A percentile compares a stretch with the other conserved stretches of the same genome.
These are phyloP conservation scores for Lonchura striata DNA, from an alignment of 2,113 vertebrate species.

Conservation along the genomic window DNA sequence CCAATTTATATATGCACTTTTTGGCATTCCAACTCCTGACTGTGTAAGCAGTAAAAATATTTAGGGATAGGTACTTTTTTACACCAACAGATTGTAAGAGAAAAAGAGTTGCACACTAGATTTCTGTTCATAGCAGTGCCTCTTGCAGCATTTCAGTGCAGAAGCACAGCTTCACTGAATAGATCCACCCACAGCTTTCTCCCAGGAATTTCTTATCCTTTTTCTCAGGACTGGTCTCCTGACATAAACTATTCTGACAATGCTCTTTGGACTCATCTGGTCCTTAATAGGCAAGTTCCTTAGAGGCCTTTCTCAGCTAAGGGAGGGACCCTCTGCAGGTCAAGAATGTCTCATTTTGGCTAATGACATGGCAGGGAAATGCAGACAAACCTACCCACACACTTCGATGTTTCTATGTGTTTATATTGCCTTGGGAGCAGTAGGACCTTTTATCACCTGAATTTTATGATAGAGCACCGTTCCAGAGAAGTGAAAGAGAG, in stretches of 20 bases:
- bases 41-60: background rate
- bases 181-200: background rate
- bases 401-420: background rate
- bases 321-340: background rate
- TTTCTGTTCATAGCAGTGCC: background rate
- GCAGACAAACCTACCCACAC: background rate
- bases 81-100: background rate
- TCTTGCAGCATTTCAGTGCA: background rate
- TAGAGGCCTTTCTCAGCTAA: background rate
- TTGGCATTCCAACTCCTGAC: background rate
- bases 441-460: background rate
- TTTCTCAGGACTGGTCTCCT: background rate
- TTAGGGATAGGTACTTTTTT: background rate
- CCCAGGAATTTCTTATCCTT: background rate
- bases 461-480: accelerated
- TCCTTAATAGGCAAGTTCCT: background rate
- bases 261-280: background rate
- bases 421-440: background rate
- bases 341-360: background rate
- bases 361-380: background rate
- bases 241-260: background rate
- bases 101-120: background rate
- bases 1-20: background rate
- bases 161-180: background rate
- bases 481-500: background rate